phyloP scores from a whole-genome alignment of 2,888 invertebrate species.

The Desoria tigrina region DNA sequence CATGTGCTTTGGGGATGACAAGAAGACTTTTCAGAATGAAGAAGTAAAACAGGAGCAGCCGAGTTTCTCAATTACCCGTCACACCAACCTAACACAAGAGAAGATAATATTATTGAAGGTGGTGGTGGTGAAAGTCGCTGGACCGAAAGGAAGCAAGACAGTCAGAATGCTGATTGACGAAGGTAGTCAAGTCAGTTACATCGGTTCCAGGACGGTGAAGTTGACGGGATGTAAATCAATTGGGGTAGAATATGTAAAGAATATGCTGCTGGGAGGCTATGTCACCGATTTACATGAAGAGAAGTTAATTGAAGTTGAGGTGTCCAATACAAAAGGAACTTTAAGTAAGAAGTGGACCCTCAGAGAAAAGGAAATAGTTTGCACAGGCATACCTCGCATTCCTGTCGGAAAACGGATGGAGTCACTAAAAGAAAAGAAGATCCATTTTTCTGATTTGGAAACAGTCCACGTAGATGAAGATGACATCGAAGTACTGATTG shows the following conservation, averaged over 20 bases:
- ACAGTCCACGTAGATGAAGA: neutral
- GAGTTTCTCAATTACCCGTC: neutral
- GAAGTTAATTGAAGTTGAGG: neutral
- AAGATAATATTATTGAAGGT: neutral
- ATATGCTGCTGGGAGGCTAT: slow-evolving; percentile 44
- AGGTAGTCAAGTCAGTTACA: slow-evolving; percentile 13
- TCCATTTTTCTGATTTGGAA: slow-evolving; percentile 9
- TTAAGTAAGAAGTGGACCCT: neutral
- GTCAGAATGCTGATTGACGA: slow-evolving; percentile 3
- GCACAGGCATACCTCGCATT: neutral
- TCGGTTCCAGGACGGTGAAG: slow-evolving; percentile 39
- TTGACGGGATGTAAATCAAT: slow-evolving; percentile 29
- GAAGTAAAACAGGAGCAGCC: slow-evolving; percentile 2
- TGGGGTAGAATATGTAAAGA: slow-evolving; percentile 28
- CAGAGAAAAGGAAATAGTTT: slow-evolving; percentile 12
- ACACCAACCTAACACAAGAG: neutral
- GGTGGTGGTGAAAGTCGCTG: neutral
- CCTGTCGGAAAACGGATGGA: slow-evolving; percentile 17
- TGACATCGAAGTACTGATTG: slow-evolving; percentile 37
- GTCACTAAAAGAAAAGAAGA: neutral
- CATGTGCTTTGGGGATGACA: slow-evolving; percentile 4
- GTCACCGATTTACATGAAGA: neutral
- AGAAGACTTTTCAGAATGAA: neutral
- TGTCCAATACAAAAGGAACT: neutral
- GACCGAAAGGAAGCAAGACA: neutral